Conservation (phyloP, 2,888 invertebrate genomes). For the Neoaliturus tenellus region DNA sequence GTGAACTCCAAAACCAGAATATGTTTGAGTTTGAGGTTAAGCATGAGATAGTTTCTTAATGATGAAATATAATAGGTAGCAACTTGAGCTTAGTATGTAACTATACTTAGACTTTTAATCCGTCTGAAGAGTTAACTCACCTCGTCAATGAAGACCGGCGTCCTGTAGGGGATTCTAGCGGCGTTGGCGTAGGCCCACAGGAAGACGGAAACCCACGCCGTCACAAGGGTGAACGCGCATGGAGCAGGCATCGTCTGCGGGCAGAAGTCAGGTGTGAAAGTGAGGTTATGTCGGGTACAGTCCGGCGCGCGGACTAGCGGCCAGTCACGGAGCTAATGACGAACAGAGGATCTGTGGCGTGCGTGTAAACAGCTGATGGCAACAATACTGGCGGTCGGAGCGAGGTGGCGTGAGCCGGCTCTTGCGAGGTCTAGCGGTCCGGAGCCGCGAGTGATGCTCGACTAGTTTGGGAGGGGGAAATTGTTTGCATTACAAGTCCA, state of each 20-base stretch:
- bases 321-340: not conserved
- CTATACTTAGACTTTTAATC: no score
- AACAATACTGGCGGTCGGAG: not conserved
- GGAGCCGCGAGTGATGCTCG: not conserved
- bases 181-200: not conserved
- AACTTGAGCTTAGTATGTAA: no score
- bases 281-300: constrained; percentile 1
- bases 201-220: not conserved
- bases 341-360: not conserved
- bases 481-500: no score
- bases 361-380: not conserved
- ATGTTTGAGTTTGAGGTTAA: no score
- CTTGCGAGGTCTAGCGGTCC: not conserved
- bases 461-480: not conserved
- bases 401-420: not conserved
- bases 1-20: no score
- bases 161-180: constrained; percentile 5
- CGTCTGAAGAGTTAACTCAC: no score
- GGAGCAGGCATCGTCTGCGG: constrained; percentile 30
- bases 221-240: not conserved
- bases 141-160: constrained; percentile 18
- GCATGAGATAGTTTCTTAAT: no score
- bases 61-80: no score
- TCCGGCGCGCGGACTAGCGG: not conserved
- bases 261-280: not conserved